phyloP scores from a whole-genome alignment of 2,113 vertebrate genomes.

The Bubalus kerabau region DNA sequence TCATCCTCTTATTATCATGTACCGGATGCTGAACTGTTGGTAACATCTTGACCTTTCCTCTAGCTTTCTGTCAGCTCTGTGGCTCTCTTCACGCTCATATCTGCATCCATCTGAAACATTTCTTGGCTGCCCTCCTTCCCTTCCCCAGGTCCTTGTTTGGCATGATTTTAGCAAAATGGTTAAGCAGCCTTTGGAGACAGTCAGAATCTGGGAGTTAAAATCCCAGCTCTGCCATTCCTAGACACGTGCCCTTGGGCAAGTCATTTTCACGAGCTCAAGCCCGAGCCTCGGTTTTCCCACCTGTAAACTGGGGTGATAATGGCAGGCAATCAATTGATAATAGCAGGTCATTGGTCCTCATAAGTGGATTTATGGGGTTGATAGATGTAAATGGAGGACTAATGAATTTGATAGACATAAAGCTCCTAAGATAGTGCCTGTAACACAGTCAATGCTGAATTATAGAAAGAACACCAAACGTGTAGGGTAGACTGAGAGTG shows the following conservation, averaged over 20 bases:
- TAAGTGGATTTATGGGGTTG: not conserved
- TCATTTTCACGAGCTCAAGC: not conserved
- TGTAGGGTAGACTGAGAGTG: not conserved
- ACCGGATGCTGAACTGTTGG: not conserved
- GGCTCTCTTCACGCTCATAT: not conserved
- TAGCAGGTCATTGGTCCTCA: not conserved
- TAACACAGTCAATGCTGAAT: not conserved
- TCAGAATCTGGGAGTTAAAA: not conserved
- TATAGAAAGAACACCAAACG: not conserved
- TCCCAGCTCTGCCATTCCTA: not conserved
- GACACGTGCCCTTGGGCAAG: not conserved
- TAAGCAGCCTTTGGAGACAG: not conserved
- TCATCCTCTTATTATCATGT: not conserved
- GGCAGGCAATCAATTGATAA: not conserved
- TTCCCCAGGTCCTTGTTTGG: not conserved
- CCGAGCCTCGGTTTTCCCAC: not conserved
- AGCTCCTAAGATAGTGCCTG: not conserved
- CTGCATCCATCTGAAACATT: not conserved
- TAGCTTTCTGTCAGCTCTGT: not conserved
- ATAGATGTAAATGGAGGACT: not conserved
- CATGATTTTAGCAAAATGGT: not conserved
- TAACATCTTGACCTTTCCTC: not conserved
- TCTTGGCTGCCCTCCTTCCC: not conserved
- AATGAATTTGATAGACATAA: not conserved
- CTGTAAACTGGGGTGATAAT: not conserved